Evolutionary conservation across 2,888 invertebrate species (phyloP).

Genomic region (Allacma fusca): DNA sequence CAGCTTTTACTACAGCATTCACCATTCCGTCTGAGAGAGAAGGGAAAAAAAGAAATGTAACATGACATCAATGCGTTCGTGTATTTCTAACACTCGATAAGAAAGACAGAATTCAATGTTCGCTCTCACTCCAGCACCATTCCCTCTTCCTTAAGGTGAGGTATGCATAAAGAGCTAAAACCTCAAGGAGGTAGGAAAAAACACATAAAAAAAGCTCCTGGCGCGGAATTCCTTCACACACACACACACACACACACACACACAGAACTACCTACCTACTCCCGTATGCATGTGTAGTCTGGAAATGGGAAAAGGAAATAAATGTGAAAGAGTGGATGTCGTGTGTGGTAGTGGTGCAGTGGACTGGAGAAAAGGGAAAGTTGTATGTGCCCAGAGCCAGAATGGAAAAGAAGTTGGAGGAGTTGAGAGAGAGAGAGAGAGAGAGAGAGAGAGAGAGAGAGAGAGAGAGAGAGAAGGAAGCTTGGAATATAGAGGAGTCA

Average conservation of each 20-base stretch:
- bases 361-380: slow-evolving; percentile 12
- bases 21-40: neutral
- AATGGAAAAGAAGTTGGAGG: neutral
- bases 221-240: too few relatives aligned
- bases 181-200: slow-evolving; percentile 1
- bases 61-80: too few relatives aligned
- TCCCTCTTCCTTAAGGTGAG: neutral
- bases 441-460: too few relatives aligned
- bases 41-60: neutral
- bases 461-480: slow-evolving; percentile 4
- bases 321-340: neutral
- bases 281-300: slow-evolving; percentile 24
- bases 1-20: slow-evolving; percentile 3
- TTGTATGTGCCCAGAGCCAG: slow-evolving; percentile 4
- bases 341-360: slow-evolving; percentile 16
- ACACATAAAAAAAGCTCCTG: neutral
- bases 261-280: neutral
- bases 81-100: slow-evolving; percentile 12
- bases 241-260: too few relatives aligned
- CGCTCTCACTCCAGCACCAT: neutral
- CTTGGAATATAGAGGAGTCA: slow-evolving; percentile 28
- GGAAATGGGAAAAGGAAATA: slow-evolving; percentile 23
- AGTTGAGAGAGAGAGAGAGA: too few relatives aligned
- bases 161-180: neutral
- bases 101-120: slow-evolving; percentile 11